A percentile compares a stretch with the other conserved stretches of the same genome.
phyloP scores from a whole-genome alignment of 2,797 vertebrate species.

The Sandelia bainsii region DNA sequence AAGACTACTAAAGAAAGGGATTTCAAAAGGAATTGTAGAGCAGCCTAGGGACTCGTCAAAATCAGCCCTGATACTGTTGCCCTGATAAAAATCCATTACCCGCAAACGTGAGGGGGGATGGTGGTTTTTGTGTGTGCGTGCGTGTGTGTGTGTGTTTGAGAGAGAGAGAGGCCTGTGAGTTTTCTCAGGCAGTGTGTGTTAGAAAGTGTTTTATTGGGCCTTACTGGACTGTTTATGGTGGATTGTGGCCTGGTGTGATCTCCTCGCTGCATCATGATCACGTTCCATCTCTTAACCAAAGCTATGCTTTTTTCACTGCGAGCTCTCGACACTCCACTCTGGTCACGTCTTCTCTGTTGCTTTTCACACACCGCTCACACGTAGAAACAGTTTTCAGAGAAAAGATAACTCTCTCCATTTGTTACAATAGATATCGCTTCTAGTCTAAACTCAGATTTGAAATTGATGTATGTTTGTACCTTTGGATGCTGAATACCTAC shows the following conservation, averaged over 20 bases:
- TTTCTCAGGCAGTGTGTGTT: conserved; percentile 31
- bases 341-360: background rate
- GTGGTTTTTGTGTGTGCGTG: conserved; percentile 41
- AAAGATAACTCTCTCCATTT: background rate
- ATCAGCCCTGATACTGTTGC: conserved; percentile 85
- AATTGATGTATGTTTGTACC: too few relatives aligned
- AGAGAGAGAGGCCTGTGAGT: conserved; percentile 23
- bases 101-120: conserved; percentile 77
- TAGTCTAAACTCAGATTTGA: background rate
- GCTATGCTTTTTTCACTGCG: conserved; percentile 19
- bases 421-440: background rate
- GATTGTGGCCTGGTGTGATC: conserved; percentile 16
- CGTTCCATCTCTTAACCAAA: conserved; percentile 13
- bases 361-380: background rate
- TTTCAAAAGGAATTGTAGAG: conserved; percentile 90
- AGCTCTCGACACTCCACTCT: background rate
- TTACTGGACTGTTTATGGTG: conserved; percentile 14
- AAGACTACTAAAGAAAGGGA: conserved; percentile 87
- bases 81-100: conserved; percentile 88
- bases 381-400: background rate
- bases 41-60: conserved; percentile 87
- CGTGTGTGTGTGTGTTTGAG: conserved; percentile 25
- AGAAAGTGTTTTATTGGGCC: conserved; percentile 22
- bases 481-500: background rate
- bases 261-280: conserved; percentile 19